These are phyloP conservation scores for Blera fallax DNA, from an alignment of 2,888 invertebrate genomes.

Conservation along the genomic window DNA sequence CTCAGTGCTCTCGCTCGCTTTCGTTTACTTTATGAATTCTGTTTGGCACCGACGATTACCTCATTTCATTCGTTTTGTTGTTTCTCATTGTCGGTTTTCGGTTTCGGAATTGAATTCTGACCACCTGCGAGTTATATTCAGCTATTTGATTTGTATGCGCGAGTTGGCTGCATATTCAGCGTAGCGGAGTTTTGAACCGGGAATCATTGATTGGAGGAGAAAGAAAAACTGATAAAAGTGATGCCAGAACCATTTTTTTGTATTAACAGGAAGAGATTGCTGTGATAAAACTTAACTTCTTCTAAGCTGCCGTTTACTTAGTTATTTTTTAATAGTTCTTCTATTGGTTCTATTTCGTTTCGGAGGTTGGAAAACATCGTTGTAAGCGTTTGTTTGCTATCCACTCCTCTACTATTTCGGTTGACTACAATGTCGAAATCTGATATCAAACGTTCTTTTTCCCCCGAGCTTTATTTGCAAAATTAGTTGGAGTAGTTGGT, in stretches of 20 bases:
- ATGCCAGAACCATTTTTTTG: not conserved
- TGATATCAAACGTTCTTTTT: too few relatives aligned
- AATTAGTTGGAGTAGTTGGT: too few relatives aligned
- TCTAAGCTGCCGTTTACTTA: too few relatives aligned
- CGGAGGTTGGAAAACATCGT: too few relatives aligned
- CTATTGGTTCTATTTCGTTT: too few relatives aligned
- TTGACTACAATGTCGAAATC: too few relatives aligned
- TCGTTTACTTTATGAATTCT: slow-evolving; percentile 48
- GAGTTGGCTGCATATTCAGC: slow-evolving; percentile 54
- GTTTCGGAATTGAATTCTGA: slow-evolving; percentile 57
- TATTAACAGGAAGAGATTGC: not conserved
- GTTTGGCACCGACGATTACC: slow-evolving; percentile 51
- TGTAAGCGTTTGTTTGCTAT: too few relatives aligned
- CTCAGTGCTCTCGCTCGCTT: slow-evolving; percentile 61
- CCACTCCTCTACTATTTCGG: too few relatives aligned
- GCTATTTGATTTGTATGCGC: not conserved
- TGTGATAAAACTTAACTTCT: too few relatives aligned
- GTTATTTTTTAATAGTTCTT: too few relatives aligned
- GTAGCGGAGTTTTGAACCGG: slow-evolving; percentile 15
- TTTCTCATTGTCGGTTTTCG: not conserved
- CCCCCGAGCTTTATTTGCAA: too few relatives aligned
- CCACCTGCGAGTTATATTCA: slow-evolving; percentile 59
- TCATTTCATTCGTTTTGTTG: slow-evolving; percentile 38
- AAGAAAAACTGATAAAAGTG: not conserved
- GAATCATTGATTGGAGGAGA: not conserved